Evolutionary conservation across 1,140 invertebrate genomes (phyloP).

Genomic region (Heliothis virescens): DNA sequence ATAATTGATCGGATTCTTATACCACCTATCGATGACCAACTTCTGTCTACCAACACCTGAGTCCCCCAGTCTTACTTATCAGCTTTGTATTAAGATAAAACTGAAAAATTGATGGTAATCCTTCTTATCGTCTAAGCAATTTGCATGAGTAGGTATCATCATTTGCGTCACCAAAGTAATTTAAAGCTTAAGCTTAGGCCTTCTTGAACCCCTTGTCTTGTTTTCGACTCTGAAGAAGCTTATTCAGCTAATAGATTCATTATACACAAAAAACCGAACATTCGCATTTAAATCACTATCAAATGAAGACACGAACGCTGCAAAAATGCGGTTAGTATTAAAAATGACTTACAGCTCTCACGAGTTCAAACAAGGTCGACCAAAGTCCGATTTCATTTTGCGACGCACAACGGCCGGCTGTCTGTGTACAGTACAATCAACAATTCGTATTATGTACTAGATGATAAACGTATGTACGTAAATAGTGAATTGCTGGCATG

Average conservation of each 20-base stretch:
- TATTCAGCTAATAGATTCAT: too few species aligned
- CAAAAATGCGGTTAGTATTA: constrained; percentile 36
- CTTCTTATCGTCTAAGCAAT: too few species aligned
- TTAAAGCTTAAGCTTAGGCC: too few species aligned
- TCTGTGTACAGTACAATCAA: constrained; percentile 11
- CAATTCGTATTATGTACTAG: background rate
- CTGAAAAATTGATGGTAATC: too few species aligned
- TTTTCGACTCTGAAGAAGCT: background rate
- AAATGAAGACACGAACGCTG: background rate
- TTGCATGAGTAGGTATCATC: too few species aligned
- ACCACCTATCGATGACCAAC: too few species aligned
- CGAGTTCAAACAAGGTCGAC: constrained; percentile 66
- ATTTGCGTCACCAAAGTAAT: too few species aligned
- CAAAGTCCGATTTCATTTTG: constrained; percentile 69
- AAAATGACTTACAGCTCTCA: constrained; percentile 21
- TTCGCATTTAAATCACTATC: background rate
- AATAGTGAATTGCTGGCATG: background rate
- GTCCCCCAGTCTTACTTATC: too few species aligned
- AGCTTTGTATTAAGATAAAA: too few species aligned
- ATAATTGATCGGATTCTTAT: too few species aligned
- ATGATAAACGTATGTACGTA: background rate
- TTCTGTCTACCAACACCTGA: too few species aligned
- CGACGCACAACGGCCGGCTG: constrained; percentile 27
- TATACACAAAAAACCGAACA: background rate
- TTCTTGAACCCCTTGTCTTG: too few species aligned